A percentile compares a stretch with the other conserved stretches of the same genome.
These are phyloP conservation scores for Amphipoea lucens DNA, from an alignment of 2,888 invertebrate genomes.

Conservation along the genomic window DNA sequence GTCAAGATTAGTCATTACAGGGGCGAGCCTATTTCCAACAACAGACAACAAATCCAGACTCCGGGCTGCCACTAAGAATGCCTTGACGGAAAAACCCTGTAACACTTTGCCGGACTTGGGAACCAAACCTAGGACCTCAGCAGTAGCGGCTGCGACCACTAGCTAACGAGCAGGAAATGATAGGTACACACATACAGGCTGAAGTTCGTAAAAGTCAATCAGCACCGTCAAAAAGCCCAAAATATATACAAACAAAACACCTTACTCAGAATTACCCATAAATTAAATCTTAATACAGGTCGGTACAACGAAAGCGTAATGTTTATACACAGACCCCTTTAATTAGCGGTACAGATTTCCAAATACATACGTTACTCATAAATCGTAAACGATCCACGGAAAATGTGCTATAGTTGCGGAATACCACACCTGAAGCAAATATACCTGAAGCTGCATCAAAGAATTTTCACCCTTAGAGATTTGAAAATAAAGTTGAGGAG, in stretches of 20 bases:
- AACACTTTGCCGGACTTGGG: not conserved
- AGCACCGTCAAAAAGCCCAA: not conserved
- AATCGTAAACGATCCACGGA: slow-evolving; percentile 60
- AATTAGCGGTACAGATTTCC: slow-evolving; percentile 66
- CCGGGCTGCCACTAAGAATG: no score
- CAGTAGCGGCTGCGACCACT: not conserved
- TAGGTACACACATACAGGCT: not conserved
- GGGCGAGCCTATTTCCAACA: not conserved
- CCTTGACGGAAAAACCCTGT: not conserved
- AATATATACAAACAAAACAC: not conserved
- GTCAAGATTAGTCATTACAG: not conserved
- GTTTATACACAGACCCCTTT: slow-evolving; percentile 53
- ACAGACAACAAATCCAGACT: no score
- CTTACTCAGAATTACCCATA: slow-evolving; percentile 26
- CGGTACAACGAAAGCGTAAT: slow-evolving; percentile 37
- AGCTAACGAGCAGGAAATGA: not conserved
- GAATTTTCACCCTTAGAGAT: not conserved
- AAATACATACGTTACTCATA: slow-evolving; percentile 61
- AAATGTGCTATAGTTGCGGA: slow-evolving; percentile 50
- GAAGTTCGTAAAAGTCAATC: slow-evolving; percentile 7
- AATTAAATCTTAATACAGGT: slow-evolving; percentile 31
- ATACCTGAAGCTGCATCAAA: not conserved
- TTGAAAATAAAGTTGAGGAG: not conserved
- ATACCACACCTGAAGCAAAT: slow-evolving; percentile 29
- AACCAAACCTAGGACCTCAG: not conserved